Base-by-base conservation (phyloP, 35 echinoderm and acorn worm genomes). In the Ophiothrix spiculata region DNA sequence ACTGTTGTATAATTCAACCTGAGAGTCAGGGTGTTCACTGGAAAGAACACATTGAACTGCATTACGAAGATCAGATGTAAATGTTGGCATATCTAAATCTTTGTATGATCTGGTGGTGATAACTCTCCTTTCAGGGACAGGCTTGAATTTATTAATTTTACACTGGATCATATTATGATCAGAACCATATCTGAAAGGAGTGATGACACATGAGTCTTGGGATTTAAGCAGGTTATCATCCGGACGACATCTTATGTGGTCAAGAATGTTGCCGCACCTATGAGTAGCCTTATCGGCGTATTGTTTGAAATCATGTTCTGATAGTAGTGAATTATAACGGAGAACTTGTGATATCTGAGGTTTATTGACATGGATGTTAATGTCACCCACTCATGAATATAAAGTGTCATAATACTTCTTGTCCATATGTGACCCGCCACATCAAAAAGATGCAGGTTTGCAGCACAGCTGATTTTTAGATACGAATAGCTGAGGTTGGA, bases 51-150 rank as follows among this genome's bases (percentile, higher is more conserved):
- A 69, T 25, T n/a, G 60, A 28, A 34, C 31, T 78, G 29, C 15
- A 80, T 80, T 4, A 39, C 40, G 25, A 23, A 81, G 41, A 81
- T 49, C 79, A 40, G 31, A 45, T 13, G 79, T 45, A 39, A 81
- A 42, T 28, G 23, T 12, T 16, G 23, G 21, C 32, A 42, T 17
- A 46, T 81, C 79, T 0, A 81, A n/a, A 15, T 42, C 33, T 34
- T 56, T 39, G 17, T 45, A 81, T 25, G 39, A 11, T 29, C 39
- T 39, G 39, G 31, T 28, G 39, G 38, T 15, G 4, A 40, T 10
- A 1, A 1, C 36, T 37, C 35, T 39, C 32, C 35, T 79, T 79
- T 3, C 35, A 19, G 77, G 77, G 4, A 28, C 21, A 4, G 34
- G 33, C 17, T 79, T 79, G 35, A 21, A 36, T 19, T 19, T 38